Base-by-base conservation (phyloP, 2,113 vertebrate species). In the Pelodiscus sinensis region DNA sequence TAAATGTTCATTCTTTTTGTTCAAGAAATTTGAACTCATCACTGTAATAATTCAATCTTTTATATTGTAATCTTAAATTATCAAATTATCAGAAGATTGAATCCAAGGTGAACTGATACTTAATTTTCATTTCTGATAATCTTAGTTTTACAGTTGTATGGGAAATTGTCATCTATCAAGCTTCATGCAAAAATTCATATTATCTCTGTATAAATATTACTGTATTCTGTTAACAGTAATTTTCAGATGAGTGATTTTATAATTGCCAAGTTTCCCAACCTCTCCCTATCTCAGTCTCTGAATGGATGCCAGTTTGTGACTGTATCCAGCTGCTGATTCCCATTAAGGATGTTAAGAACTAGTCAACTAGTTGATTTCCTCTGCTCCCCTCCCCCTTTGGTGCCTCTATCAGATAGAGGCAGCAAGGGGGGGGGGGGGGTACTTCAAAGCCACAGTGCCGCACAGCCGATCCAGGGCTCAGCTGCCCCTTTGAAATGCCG, bases 241-340 rank as follows among this genome's bases (percentile, higher is more conserved):
- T 68, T 29, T 68, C 4, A 57, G 22, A 51, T 29, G 8, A 44
- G 8, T 78, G 68, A 24, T 93, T 89, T 91, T 81, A 35, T 90
- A 56, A 9, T 89, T 89, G 29, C 13, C 14, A 44, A 24, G 2
- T 44, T 44, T 75, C 71, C 38, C 35, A 75, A 44, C 6, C 44
- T 44, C 22, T 7, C 82, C 21, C 10, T 4, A n/a, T 79, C 44
- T 84, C 87, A 19, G 27, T 84, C 88, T 85, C 82, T 1, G 0
- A 89, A 25, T 15, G 85, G 81, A 10, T 44, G 81, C 44, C 71
- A 91, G 7, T 1, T 84, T 80, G 22, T 73, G 82, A 56, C 82
- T 87, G 81, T 27, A 85, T 82, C 77, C 73, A 92, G 56, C 44
- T 88, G 31, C 65, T 94, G 75, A 80, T 90, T 44, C 44, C 44